Evolutionary conservation across 2,113 vertebrate genomes (phyloP), one percentile per base, ranked within the genome.

Genomic region (Harpagus bidentatus): DNA sequence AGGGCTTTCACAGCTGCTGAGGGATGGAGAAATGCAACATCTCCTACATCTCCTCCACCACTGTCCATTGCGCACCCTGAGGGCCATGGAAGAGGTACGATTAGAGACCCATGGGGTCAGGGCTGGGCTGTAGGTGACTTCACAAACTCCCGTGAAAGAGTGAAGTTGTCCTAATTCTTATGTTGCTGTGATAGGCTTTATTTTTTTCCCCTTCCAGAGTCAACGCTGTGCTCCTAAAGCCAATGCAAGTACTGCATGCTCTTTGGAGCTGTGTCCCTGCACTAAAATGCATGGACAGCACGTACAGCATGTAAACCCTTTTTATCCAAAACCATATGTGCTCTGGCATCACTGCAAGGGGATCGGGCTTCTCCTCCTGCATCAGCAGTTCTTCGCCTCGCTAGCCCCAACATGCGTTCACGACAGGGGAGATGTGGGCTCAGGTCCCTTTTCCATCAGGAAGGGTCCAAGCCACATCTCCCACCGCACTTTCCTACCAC

Each of bases 51-150:
- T 65, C 58, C n/a, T 47, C 25, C 19, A 9, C 4, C 9, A 0
- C 48, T 48, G 43, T 40, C 45, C 28, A 5, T 5, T 2, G 6
- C 0, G 0, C 4, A 67, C 32, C 16, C 2, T 3, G 52, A 69
- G 59, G 23, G 5, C 14, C 25, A 1, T 0, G 34, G 73, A 65
- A 84, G 31, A 56, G 25, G 25, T 26, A 17, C 0, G 4, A 32
- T 12, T 1, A 6, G 29, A 11, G 45, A 45, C 13, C n/a, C 25
- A 1, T 0, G 38, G 5, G 10, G 17, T 59, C 55, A 45, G 20
- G 19, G 12, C 7, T 79, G 38, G 26, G 6, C 22, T 32, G 16
- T 18, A 32, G 55, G 10, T n/a, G 67, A 52, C 4, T 2, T 36
- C 61, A 23, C 47, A 53, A 38, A 23, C 9, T 4, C 34, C 55